These are phyloP conservation scores for Gymnoscopelus microlampas DNA, from an alignment of 2,797 vertebrate species.

Conservation along the genomic window DNA sequence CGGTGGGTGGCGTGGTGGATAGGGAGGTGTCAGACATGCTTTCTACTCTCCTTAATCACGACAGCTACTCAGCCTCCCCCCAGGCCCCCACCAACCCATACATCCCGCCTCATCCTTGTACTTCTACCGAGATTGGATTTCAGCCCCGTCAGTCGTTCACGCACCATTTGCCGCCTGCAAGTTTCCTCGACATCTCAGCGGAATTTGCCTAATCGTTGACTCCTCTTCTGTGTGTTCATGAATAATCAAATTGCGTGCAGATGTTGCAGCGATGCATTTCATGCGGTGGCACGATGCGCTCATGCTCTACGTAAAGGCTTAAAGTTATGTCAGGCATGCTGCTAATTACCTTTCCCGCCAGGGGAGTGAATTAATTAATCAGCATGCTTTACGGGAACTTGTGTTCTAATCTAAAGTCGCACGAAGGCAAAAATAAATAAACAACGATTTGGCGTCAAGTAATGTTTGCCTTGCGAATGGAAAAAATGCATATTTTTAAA, in stretches of 20 bases:
- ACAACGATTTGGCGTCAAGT: neutral
- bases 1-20: neutral
- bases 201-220: slow-evolving; percentile 40
- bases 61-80: neutral
- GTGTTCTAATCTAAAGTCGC: slow-evolving; percentile 7
- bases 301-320: slow-evolving; percentile 14
- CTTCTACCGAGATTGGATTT: neutral
- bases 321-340: slow-evolving; percentile 20
- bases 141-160: neutral
- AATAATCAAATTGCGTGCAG: slow-evolving; percentile 44
- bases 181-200: slow-evolving; percentile 10
- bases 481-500: neutral
- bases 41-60: slow-evolving; percentile 2
- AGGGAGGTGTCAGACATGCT: neutral
- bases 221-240: slow-evolving; percentile 35
- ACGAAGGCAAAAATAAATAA: neutral
- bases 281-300: slow-evolving; percentile 21
- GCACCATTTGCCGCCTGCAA: slow-evolving; percentile 11
- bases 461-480: neutral
- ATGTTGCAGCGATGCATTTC: slow-evolving; percentile 28
- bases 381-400: slow-evolving; percentile 19
- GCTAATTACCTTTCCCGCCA: slow-evolving; percentile 30
- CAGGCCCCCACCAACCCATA: neutral
- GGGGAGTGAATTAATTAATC: slow-evolving; percentile 36
- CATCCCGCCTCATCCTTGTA: slow-evolving; percentile 1